Conservation (phyloP, 2,113 vertebrate genomes). For the Elephantulus edwardii region DNA sequence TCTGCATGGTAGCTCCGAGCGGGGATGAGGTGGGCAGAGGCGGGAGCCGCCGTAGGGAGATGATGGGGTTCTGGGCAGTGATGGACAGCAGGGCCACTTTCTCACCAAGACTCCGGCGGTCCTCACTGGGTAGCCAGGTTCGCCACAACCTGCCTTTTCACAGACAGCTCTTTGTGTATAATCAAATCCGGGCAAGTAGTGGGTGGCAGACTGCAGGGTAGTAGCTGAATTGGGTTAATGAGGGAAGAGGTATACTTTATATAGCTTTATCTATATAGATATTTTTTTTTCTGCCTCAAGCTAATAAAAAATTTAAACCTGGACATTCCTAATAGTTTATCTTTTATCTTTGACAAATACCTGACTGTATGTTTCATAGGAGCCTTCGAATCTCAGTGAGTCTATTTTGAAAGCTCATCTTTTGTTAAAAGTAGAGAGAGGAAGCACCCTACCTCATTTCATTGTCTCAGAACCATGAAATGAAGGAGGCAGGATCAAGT, state of each 20-base stretch:
- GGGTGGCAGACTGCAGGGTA: constrained; percentile 80
- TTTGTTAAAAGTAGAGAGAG: constrained; percentile 35
- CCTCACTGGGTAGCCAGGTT: constrained; percentile 69
- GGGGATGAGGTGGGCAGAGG: constrained; percentile 78
- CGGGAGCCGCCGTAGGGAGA: constrained; percentile 76
- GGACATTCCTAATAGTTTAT: constrained; percentile 67
- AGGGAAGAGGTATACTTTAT: constrained; percentile 72
- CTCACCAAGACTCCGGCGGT: constrained; percentile 46
- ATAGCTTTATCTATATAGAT: constrained; percentile 4
- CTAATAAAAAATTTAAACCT: constrained; percentile 82
- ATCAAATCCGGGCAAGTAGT: constrained; percentile 74
- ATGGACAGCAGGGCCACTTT: constrained; percentile 76
- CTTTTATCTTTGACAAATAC: constrained; percentile 67
- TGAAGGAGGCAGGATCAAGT: not conserved
- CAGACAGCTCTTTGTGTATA: constrained; percentile 82
- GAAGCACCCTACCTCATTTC: not conserved
- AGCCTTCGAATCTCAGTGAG: constrained; percentile 50
- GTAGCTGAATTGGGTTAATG: constrained; percentile 83
- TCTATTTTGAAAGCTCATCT: constrained; percentile 66
- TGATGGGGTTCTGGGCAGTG: constrained; percentile 71
- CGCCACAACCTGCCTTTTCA: constrained; percentile 75
- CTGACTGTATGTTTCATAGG: constrained; percentile 66
- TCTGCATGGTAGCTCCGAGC: constrained; percentile 79
- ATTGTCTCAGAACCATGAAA: not conserved
- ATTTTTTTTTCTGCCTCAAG: constrained; percentile 82